Evolutionary conservation across 2,888 invertebrate genomes (phyloP), one percentile per base, ranked within the genome.

Genomic region (Lepetodrilus schrolli): DNA sequence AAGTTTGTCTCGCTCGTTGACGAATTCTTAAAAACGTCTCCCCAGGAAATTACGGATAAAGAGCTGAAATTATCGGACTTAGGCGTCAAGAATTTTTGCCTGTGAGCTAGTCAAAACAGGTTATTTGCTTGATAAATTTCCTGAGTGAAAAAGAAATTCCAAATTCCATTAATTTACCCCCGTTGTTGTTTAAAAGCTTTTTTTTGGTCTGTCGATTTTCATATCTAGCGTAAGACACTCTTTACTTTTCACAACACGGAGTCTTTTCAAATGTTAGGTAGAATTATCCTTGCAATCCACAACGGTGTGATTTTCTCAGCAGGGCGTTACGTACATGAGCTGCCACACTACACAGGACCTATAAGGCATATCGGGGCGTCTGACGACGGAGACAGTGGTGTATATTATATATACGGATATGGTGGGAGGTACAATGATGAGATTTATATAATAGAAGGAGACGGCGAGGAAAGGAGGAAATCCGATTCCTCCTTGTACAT

Each of bases 251-350:
- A 2, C 34, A 34, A 58, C 26, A 20, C 26, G 26, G 30, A 17
- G 43, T 58, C 58, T 58, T 34, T 58, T 34, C 58, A 30, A 2
- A 17, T 30, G 58, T 58, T 58, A 23, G 26, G 58, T 13, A 58
- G 26, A 26, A 58, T 58, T 58, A 58, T 58, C 23, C 34, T 30
- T 58, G 58, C 58, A 58, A 58, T 58, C 7, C 30, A 58, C 58
- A 58, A 58, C 26, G 17, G 26, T 58, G 58, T 58, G 26, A 58
- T 58, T 58, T 58, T 58, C 58, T 13, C 58, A 30, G 58, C 58
- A 34, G 13, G 58, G 17, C 17, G 17, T 43, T 43, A 17, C 43
- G 13, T 13, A 17, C 17, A 43, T 43, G n/a, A 43, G 26, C 58
- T 58, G 34, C 34, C 26, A 20, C 48, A 48, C 26, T 58, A 30